Evolutionary conservation across 2,797 vertebrate species (phyloP), one percentile per base, ranked within the genome.

Genomic region (Pseudomugil tenellus): DNA sequence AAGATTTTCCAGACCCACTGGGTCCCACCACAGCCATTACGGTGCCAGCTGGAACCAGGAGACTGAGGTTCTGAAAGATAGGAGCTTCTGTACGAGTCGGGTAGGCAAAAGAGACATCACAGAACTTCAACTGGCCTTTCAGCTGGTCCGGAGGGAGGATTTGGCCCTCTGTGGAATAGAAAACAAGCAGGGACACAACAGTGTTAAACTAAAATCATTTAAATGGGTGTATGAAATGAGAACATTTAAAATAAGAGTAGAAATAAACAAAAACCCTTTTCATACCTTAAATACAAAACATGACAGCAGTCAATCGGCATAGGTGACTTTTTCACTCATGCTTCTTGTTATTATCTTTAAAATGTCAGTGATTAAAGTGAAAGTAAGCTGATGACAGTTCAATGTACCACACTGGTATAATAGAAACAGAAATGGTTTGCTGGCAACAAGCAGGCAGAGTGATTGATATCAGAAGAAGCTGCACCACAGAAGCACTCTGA

Each of bases 1-100:
- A 97, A 0, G 98, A 99, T 82, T 99, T 99, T 56, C 98, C 98
- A 6, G 96, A 95, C 9, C 98, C 98, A 46, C 98, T 99, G 29
- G 96, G 81, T 63, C 98, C 98, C 31, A 99, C 98, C 14, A 99
- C 91, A 1, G 98, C 98, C 85, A 96, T 97, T 72, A 98, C 87
- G 21, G 95, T 95, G 14, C 97, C 97, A 0, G 96, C 93, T 0
- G 97, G 97, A 41, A 99, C 95, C 49, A 90, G 87, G 56, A 99
- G 94, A 80, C 88, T 96, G 70, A 99, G 95, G 67, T 94, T 92
- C 79, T 93, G 94, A 86, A 99, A 98, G 73, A 99, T 88, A 0
- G 91, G 84, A 11, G 92, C 80, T 71, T 98, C 96, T 17, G 93
- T 95, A 57, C 98, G 96, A 21, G 96, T 92, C 0, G 98, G 98